A percentile compares a stretch with the other conserved stretches of the same genome.
Evolutionary conservation across 2,113 vertebrate species (phyloP).

Genomic region (Struthidea cinerea): DNA sequence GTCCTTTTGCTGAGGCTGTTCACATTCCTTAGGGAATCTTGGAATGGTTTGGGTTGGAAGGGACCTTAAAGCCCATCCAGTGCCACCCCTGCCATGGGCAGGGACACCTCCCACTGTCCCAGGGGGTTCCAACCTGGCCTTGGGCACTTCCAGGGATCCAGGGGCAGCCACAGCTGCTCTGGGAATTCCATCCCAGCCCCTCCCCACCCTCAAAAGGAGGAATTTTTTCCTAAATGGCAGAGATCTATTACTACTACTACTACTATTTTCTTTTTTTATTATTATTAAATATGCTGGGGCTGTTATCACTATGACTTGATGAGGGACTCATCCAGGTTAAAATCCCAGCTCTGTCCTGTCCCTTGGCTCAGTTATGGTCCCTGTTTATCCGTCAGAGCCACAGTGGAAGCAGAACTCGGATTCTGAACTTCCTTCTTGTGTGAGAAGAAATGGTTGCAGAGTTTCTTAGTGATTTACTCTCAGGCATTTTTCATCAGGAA

Average conservation of each 20-base stretch:
- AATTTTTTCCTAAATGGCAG: neutral
- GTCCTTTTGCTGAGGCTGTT: neutral
- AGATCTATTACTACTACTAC: neutral
- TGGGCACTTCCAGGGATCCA: neutral
- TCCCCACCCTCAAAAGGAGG: neutral
- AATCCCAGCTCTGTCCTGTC: rapidly evolving
- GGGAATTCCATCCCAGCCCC: neutral
- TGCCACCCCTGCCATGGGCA: neutral
- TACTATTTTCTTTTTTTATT: neutral
- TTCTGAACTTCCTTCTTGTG: neutral
- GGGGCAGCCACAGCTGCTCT: neutral
- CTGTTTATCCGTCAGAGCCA: neutral
- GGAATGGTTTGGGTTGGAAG: neutral
- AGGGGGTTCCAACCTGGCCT: rapidly evolving
- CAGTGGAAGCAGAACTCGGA: neutral
- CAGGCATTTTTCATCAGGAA: conserved; percentile 22
- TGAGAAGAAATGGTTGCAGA: neutral
- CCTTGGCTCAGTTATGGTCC: neutral
- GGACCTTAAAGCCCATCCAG: rapidly evolving
- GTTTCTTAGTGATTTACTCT: neutral
- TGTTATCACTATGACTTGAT: neutral
- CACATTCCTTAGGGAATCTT: neutral
- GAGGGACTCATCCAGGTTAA: neutral
- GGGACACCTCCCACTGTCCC: neutral
- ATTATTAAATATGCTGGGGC: neutral